Evolutionary conservation across 2,113 vertebrate species (phyloP), one percentile per base, ranked within the genome.

Genomic region (Orientallactaga bullata): DNA sequence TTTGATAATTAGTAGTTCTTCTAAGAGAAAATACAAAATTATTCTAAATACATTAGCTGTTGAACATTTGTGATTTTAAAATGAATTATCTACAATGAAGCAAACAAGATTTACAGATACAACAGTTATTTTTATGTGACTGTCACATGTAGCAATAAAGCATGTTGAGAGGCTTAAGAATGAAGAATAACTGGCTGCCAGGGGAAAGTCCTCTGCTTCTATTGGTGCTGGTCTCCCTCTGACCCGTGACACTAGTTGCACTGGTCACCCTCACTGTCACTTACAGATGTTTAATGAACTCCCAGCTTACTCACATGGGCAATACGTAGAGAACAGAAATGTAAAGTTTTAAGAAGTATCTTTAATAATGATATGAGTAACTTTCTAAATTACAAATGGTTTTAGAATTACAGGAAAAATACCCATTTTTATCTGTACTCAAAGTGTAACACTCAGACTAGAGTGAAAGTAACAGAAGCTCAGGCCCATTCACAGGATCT

Each of bases 51-150:
- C 2, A 72, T 0, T 69, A 8, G 39, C 24, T 71, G 90, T 72
- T 90, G 55, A 87, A 21, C 86, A 78, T 69, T 58, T 94, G 10
- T 89, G 30, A 92, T 81, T 90, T 91, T 86, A 90, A 90, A 51
- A 93, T 21, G 58, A 30, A 85, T 60, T 74, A 23, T 84, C 71
- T 68, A 24, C 35, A 91, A 79, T 71, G 24, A 91, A 7, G 68
- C 37, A 37, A 94, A 90, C 73, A 79, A 63, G 17, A 32, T 77
- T 60, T n/a, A 55, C 28, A 71, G 66, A 86, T 60, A 81, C 23
- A 37, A 11, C 26, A 88, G 35, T 88, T 37, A 88, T 30, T 95
- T 88, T 92, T 90, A 91, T 88, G 93, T 91, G 88, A 79, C 79
- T 88, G 93, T 74, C 23, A 60, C 35, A 74, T n/a, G 60, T 82